Evolutionary conservation across 2,888 invertebrate genomes (phyloP).

Genomic region (Lumbricus terrestris): DNA sequence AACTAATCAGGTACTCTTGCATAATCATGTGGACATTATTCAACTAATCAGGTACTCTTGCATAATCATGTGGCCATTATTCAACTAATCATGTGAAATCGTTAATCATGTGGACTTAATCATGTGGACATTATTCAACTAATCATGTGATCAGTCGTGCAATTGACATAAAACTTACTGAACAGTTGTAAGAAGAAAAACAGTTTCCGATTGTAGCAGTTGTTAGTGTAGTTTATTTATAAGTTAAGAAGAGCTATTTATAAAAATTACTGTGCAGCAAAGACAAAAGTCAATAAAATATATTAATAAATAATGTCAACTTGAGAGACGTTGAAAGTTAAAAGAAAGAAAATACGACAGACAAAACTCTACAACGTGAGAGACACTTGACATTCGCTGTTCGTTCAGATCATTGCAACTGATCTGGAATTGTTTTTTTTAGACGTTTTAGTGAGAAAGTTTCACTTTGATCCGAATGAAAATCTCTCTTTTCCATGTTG

Average conservation of each 20-base stretch:
- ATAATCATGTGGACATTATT: too few species aligned
- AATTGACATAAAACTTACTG: background rate
- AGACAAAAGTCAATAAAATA: background rate
- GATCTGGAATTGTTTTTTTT: background rate
- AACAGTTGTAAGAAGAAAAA: background rate
- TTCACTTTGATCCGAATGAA: too few species aligned
- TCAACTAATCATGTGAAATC: too few species aligned
- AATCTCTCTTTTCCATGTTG: too few species aligned
- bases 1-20: too few species aligned
- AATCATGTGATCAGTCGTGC: background rate
- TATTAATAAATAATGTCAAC: too few species aligned
- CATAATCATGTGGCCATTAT: too few species aligned
- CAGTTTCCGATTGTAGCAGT: background rate
- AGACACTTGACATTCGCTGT: background rate
- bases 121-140: too few species aligned
- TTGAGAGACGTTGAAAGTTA: background rate
- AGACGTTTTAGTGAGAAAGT: too few species aligned
- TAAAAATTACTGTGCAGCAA: background rate
- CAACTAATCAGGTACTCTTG: too few species aligned
- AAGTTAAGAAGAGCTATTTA: background rate
- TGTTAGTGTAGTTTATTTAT: background rate
- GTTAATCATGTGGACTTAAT: too few species aligned
- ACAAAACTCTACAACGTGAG: background rate
- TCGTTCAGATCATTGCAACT: background rate
- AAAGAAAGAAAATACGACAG: background rate